Conservation (phyloP, 2,888 invertebrate genomes). For the Andrena praecox region DNA sequence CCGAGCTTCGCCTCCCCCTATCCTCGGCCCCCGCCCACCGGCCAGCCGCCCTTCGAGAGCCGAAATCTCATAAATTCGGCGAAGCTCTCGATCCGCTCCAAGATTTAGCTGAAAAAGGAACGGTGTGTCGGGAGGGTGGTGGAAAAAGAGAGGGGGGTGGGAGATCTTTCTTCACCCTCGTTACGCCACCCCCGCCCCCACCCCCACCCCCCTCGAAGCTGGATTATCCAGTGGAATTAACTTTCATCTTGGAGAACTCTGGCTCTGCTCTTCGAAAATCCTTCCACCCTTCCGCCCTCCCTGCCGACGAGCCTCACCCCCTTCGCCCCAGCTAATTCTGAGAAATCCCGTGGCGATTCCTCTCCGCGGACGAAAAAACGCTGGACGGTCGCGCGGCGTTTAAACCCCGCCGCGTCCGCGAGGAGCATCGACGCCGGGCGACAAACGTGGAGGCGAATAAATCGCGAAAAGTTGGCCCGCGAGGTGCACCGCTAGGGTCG, state of each 20-base stretch:
- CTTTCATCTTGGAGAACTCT: slow-evolving; percentile 54
- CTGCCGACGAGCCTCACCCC: neutral
- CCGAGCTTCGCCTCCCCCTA: slow-evolving; percentile 25
- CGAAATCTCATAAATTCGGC: slow-evolving; percentile 70
- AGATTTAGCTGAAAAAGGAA: slow-evolving; percentile 66
- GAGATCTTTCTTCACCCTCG: slow-evolving; percentile 55
- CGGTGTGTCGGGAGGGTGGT: neutral
- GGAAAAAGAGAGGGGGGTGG: neutral
- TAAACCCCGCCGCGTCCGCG: neutral
- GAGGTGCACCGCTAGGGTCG: slow-evolving; percentile 25
- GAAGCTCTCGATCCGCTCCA: slow-evolving; percentile 62
- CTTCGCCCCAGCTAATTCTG: slow-evolving; percentile 35
- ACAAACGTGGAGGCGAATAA: slow-evolving; percentile 26
- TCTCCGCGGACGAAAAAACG: neutral
- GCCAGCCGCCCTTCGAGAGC: slow-evolving; percentile 34
- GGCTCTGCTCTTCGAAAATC: slow-evolving; percentile 49
- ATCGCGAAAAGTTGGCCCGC: slow-evolving; percentile 21
- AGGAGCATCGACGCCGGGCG: neutral
- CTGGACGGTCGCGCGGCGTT: neutral
- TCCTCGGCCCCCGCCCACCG: neutral
- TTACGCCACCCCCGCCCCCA: slow-evolving; percentile 26
- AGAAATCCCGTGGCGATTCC: slow-evolving; percentile 37
- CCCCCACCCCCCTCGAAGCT: slow-evolving; percentile 19
- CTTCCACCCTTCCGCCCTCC: slow-evolving; percentile 15
- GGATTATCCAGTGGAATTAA: slow-evolving; percentile 70